These are phyloP conservation scores for Melipona quadrifasciata DNA, from an alignment of 1,140 invertebrate species.

Conservation along the genomic window DNA sequence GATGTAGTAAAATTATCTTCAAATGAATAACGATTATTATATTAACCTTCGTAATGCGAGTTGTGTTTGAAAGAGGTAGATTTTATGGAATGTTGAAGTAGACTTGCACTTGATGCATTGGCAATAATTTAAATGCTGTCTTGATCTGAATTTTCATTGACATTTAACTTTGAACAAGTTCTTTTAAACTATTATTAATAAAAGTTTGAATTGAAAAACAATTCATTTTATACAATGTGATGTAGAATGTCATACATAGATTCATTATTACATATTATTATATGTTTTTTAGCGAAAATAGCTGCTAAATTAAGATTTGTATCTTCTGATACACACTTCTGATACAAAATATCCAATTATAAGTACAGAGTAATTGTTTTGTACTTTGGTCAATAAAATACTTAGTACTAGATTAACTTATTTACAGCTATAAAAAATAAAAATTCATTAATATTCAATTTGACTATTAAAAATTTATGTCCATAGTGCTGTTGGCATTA, in stretches of 20 bases:
- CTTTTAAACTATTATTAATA: not conserved
- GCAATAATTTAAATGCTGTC: not conserved
- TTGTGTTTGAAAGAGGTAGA: conserved; percentile 17
- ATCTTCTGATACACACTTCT: not conserved
- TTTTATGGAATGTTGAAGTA: conserved; percentile 33
- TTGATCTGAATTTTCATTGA: not conserved
- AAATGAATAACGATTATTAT: not conserved
- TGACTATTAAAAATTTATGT: conserved; percentile 81
- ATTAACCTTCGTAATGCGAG: not conserved
- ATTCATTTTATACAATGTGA: no score
- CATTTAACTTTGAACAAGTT: not conserved
- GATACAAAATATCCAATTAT: conserved; percentile 1
- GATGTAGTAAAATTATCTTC: not conserved
- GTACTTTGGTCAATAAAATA: conserved; percentile 21
- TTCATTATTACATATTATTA: not conserved
- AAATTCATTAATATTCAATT: not conserved
- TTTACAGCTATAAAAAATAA: not conserved
- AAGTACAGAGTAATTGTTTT: conserved; percentile 1
- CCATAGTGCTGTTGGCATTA: conserved; percentile 91
- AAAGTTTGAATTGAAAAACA: not conserved
- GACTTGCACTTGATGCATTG: not conserved
- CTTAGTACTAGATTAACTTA: not conserved
- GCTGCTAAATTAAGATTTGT: not conserved
- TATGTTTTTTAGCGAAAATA: conserved; percentile 3
- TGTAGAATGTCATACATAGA: no score